A percentile compares a stretch with the other conserved stretches of the same genome.
These are phyloP conservation scores for Busseola fusca DNA, from an alignment of 2,888 invertebrate genomes.

Conservation along the genomic window DNA sequence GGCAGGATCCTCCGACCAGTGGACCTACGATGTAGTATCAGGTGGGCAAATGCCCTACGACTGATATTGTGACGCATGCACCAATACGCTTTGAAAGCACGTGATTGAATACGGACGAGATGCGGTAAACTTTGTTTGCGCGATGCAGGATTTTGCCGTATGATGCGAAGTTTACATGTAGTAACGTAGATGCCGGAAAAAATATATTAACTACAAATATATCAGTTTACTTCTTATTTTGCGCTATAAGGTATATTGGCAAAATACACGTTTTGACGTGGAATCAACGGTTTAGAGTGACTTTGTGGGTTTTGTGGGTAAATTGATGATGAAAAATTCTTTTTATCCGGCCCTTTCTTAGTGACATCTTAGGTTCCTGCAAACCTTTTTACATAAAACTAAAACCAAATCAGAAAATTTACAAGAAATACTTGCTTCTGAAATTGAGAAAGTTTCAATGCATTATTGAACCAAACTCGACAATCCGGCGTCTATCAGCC, in stretches of 20 bases:
- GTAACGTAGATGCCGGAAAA: neutral
- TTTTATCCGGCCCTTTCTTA: neutral
- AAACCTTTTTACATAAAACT: neutral
- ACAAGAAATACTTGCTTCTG: neutral
- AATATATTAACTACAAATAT: neutral
- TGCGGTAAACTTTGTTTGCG: neutral
- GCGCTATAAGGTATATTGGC: neutral
- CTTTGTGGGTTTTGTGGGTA: neutral
- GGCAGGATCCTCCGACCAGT: neutral
- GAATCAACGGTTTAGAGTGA: neutral
- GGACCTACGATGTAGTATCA: neutral
- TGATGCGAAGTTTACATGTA: neutral
- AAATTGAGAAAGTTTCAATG: neutral
- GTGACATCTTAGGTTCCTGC: neutral
- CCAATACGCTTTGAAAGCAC: too few relatives aligned
- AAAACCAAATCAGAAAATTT: too few relatives aligned
- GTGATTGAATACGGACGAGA: too few relatives aligned
- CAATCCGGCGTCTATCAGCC: neutral
- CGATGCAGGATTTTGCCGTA: neutral
- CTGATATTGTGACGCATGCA: too few relatives aligned
- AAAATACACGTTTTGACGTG: neutral
- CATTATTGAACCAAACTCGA: neutral
- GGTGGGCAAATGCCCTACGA: neutral
- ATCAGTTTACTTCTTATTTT: neutral
- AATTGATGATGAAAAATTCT: neutral